Base-by-base conservation (phyloP, 2,113 vertebrate species). In the Mola mola region DNA sequence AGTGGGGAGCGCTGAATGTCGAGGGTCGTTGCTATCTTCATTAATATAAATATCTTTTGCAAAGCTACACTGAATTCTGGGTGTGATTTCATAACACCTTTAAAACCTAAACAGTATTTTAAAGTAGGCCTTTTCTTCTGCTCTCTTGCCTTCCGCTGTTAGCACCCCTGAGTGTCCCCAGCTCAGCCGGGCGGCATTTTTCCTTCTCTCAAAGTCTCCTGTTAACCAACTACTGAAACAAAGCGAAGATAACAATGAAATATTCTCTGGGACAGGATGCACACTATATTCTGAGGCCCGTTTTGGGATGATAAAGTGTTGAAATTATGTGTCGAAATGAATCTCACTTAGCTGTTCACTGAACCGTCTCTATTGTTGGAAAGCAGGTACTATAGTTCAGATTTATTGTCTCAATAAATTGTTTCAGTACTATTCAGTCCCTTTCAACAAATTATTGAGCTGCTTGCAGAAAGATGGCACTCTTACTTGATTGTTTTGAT, bases 31-130 rank as follows among this genome's bases (percentile, higher is more conserved):
- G 72, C 59, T 66, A 17, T 70, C 66, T 87, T 72, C 81, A 72
- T 84, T 79, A 81, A 84, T 77, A 86, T 64, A 81, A 83, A 82
- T 67, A 83, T 67, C 47, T 66, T 58, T 47, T 61, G 68, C 68
- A 52, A 72, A 74, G 75, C 79, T 70, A 70, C 82, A 76, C 40
- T 60, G 64, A 49, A 67, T 80, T 82, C 42, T 66, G 66, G 37
- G 41, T 42, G 73, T 84, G 79, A 86, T 76, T 72, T 83, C 83
- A 79, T 38, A 41, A 38, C 58, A 69, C 55, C 64, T 66, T 72
- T 26, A 46, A 78, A 79, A 69, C 47, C 56, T 51, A 24, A 46
- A 29, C 42, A 20, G 20, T 64, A 49, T 58, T 66, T 59, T 65
- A 43, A 24, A 59, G 56, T 28, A 68, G 49, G 44, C 40, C 53